Evolutionary conservation across 2,797 vertebrate species (phyloP).

Genomic region (Nasua narica): DNA sequence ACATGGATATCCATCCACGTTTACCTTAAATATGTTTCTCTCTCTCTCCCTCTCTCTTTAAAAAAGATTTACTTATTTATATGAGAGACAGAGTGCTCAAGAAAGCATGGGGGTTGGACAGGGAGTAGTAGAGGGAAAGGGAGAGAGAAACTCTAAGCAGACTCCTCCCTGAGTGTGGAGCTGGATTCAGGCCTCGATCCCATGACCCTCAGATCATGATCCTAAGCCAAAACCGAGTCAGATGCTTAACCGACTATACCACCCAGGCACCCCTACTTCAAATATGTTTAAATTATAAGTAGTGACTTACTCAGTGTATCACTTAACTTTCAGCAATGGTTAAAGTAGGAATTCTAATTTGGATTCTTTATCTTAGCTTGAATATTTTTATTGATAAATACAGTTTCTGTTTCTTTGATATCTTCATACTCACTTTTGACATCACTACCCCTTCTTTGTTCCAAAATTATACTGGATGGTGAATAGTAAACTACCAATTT

Average conservation of each 20-base stretch:
- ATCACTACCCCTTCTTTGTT: not conserved
- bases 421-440: not conserved
- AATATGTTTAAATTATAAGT: constrained; percentile 20
- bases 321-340: not conserved
- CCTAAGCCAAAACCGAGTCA: not conserved
- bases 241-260: not conserved
- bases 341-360: constrained; percentile 35
- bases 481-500: not conserved
- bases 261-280: not conserved
- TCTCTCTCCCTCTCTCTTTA: not conserved
- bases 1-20: not conserved
- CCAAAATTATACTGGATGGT: constrained; percentile 10
- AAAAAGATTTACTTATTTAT: not conserved
- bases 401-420: constrained; percentile 17
- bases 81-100: not conserved
- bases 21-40: not conserved
- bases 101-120: not conserved
- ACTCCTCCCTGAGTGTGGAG: not conserved
- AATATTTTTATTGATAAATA: constrained; percentile 33
- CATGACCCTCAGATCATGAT: not conserved
- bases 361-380: not conserved
- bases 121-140: not conserved
- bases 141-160: not conserved
- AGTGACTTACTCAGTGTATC: not conserved
- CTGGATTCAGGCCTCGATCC: not conserved